Base-by-base conservation (phyloP, 2,797 vertebrate genomes). In the Petrocephalus schoutedeni region DNA sequence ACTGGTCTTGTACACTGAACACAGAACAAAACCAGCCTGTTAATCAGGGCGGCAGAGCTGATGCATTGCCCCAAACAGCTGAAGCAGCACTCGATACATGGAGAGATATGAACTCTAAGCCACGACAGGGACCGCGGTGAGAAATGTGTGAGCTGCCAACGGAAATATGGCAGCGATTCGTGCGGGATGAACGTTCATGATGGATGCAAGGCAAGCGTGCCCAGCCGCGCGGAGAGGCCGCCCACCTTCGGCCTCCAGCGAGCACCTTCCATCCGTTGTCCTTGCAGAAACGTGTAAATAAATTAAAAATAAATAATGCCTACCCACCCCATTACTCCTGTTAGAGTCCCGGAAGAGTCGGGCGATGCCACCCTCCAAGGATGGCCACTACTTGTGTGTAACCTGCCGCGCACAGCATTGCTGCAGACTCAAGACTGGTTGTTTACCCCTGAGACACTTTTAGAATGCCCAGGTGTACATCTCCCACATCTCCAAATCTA, bases 401-500 rank as follows among this genome's bases (percentile, higher is more conserved):
- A 67, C 53, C 28, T 19, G 23, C 28, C 51, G 45, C 4, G 2
- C 10, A 19, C n/a, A 32, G 56, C 54, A 21, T 1, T 14, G 7
- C 54, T 41, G n/a, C 19, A 87, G 59, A 64, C n/a, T 21, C 19
- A 0, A 19, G 5, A 12, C 19, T 36, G 7, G 19, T 3, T 85
- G 82, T 16, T 89, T 5, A n/a, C n/a, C 19, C 21, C 19, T 19
- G 4, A 21, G 45, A 3, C 6, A 64, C 36, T 91, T 83, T 88
- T 86, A 89, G 84, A 90, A 90, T 86, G 6, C 86, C 88, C 89
- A 71, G 85, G 89, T 88, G 87, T 86, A 85, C 92, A 87, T 89
- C 89, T 92, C 90, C 82, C 87, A 85, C 92, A 87, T 89, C 89
- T 92, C 89, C 82, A 89, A 89, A 90, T 87, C 64, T 67, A 19